Evolutionary conservation across 2,888 invertebrate species (phyloP), one percentile per base, ranked within the genome.

Genomic region (Tachina fera): DNA sequence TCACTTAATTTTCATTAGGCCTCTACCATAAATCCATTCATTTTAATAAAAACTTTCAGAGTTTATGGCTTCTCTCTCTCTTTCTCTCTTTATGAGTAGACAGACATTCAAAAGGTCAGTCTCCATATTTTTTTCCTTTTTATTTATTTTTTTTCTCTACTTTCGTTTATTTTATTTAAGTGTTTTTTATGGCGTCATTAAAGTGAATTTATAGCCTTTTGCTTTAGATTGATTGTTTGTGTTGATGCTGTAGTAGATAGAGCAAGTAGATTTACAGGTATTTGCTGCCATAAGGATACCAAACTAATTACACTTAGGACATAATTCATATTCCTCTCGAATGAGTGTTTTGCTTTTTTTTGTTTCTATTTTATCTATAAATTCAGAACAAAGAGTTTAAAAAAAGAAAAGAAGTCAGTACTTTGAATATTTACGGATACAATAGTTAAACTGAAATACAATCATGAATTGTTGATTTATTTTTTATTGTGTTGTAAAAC

Each of bases 181-280:
- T 49, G 68, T 68, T 19, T 70, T 78, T 83, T 74, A 78, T 78
- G 74, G 68, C 51, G 47, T 68, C 78, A 61, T 83, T 83, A 74
- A 78, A 74, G 78, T 83, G 78, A 83, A 68, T 83, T 31, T 78
- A 83, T 83, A 74, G 68, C 43, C 51, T 60, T 53, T 53, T 53
- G 39, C 53, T 61, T 61, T 39, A 74, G 61, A 78, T 83, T 78
- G 78, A 78, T 83, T 19, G 61, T 78, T 83, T 19, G 61, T 78
- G 45, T 47, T 83, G 83, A 41, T 43, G 39, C 13, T 3, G 53
- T 39, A 47, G 14, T 16, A 4, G 11, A 60, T 16, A 4, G 11
- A 60, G 72, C 9, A 45, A 45, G 45, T 14, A 65, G 76, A 49
- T 65, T 76, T 76, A 39, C 43, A 65, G 61, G 65, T 47, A 31